Base-by-base conservation (phyloP, 2,888 invertebrate genomes). In the Tetanocera ferruginea region DNA sequence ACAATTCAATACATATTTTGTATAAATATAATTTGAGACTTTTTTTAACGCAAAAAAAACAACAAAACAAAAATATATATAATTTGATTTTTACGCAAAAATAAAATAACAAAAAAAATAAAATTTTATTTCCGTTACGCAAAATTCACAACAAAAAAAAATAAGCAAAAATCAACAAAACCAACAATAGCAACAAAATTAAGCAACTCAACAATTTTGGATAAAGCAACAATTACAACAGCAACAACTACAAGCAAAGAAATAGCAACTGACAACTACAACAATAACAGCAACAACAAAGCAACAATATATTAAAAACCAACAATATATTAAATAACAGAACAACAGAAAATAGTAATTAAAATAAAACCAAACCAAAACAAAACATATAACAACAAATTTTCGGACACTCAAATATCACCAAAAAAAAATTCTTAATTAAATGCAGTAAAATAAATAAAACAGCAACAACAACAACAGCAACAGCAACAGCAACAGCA, bases 111-210 rank as follows among this genome's bases (percentile, higher is more conserved):
- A 81, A 79, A 82, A 79, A 82, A 82, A 80, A 82, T 76, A 72
- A 81, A 75, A 80, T 83, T 83, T 88, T 89, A 87, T 87, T 89
- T 88, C 88, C 87, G 55, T 75, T 75, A 87, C 88, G 87, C 87
- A 87, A 87, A 87, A 87, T 87, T 87, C 84, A 86, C 87, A 87
- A 86, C 86, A 88, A 87, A 87, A 86, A 88, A 87, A 87, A 87
- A 87, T 86, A 87, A 87, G 84, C 85, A 86, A 86, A 84, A 85
- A 78, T 34, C 31, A 57, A 67, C 77, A 73, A 64, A 71, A 71
- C 37, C 71, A 70, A 78, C 80, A 70, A 78, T 64, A 64, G 72
- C 57, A 72, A 49, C 51, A 64, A 64, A 74, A 51, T 74, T 74
- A 74, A 74, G 74, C 77, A 64, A 76, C 81, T 79, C 79, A 82